Percentiles rank a stretch among this genome's conserved stretches.
Evolutionary conservation across 1,140 invertebrate species (phyloP).

Genomic region (Adoxophyes honmai): DNA sequence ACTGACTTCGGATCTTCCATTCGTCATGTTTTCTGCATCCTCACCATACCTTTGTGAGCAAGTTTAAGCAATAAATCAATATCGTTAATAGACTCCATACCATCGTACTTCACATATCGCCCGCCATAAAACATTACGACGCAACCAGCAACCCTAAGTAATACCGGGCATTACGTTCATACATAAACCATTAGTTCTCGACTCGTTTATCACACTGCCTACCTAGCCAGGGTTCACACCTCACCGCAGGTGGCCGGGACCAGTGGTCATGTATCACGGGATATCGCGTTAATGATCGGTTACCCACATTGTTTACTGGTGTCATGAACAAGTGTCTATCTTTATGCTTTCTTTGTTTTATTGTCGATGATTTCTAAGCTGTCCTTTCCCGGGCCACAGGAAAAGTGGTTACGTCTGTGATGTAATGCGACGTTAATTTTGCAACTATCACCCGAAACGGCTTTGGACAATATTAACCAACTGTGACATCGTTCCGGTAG

Average conservation of each 20-base stretch:
- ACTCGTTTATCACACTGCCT: constrained; percentile 4
- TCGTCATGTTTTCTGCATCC: too few relatives aligned
- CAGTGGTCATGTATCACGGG: neutral
- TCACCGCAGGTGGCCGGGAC: constrained; percentile 8
- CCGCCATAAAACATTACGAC: too few relatives aligned
- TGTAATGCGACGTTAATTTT: too few relatives aligned
- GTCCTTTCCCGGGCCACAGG: neutral
- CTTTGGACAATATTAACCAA: too few relatives aligned
- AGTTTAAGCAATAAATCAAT: too few relatives aligned
- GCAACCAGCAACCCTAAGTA: neutral
- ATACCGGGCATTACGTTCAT: constrained; percentile 2
- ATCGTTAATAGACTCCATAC: too few relatives aligned
- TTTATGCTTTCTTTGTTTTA: constrained; percentile 15
- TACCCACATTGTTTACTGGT: constrained; percentile 3
- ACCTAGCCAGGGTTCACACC: constrained; percentile 7
- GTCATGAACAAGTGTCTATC: constrained; percentile 2
- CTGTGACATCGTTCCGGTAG: too few relatives aligned
- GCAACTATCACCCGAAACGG: too few relatives aligned
- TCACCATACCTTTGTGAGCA: too few relatives aligned
- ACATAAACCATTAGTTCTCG: constrained; percentile 8
- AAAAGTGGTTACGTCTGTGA: neutral
- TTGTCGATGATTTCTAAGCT: constrained; percentile 1
- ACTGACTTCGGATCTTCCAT: too few relatives aligned
- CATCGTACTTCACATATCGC: too few relatives aligned
- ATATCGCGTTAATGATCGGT: constrained; percentile 7